phyloP scores from a whole-genome alignment of 2,113 vertebrate species.

The Phaethornis superciliosus region DNA sequence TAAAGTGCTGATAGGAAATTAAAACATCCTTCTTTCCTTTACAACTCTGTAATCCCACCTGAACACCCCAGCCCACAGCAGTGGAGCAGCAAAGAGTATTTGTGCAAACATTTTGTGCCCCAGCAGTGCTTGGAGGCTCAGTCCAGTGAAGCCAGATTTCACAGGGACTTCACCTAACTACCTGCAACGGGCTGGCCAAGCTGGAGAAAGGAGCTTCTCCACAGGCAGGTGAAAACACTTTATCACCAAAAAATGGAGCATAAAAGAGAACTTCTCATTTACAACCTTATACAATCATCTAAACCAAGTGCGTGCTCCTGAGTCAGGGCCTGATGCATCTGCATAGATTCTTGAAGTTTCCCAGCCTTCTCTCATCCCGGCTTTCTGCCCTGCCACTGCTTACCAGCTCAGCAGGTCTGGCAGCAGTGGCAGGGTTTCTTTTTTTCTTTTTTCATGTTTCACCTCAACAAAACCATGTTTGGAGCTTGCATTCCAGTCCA shows the following conservation, averaged over 20 bases:
- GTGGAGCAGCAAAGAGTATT: neutral
- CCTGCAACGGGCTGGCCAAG: neutral
- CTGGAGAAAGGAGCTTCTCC: neutral
- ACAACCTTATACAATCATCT: neutral
- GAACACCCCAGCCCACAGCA: neutral
- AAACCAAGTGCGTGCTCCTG: rapidly evolving
- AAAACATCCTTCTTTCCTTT: slow-evolving; percentile 33
- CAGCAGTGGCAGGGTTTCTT: too few relatives aligned
- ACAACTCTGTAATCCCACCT: neutral
- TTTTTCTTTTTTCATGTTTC: neutral
- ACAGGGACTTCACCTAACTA: neutral
- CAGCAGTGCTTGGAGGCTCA: neutral
- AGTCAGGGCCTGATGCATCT: too few relatives aligned
- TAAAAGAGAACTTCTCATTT: neutral
- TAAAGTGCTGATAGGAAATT: slow-evolving; percentile 57
- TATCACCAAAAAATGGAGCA: neutral
- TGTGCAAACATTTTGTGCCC: neutral
- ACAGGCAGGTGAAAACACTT: neutral
- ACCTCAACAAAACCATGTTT: neutral
- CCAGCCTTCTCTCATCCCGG: neutral
- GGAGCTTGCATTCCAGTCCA: neutral
- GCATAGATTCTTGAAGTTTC: neutral
- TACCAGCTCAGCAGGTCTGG: neutral
- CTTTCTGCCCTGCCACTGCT: neutral
- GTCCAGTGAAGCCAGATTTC: neutral